phyloP scores from a whole-genome alignment of 2,888 invertebrate species.

The Chymomyza procnemis region DNA sequence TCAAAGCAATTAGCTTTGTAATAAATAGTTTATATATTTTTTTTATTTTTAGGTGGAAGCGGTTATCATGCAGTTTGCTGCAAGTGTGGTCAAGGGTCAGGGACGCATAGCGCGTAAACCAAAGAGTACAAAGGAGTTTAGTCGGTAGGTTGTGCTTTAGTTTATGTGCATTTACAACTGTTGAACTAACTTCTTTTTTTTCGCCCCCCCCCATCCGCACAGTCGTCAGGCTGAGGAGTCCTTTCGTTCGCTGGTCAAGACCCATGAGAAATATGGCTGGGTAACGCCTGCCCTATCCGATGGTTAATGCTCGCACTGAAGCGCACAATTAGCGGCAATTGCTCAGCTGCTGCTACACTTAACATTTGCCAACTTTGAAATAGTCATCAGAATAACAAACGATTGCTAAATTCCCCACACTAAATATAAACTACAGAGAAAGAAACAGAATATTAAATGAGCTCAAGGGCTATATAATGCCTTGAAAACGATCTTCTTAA shows the following conservation, averaged over 20 bases:
- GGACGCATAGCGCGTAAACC: conserved; percentile 89
- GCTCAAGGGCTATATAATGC: conserved; percentile 2
- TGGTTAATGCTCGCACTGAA: conserved; percentile 81
- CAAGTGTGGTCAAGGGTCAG: conserved; percentile 92
- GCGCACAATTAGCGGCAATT: conserved; percentile 17
- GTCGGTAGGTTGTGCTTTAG: conserved; percentile 74
- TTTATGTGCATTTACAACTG: not conserved
- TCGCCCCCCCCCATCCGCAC: no score
- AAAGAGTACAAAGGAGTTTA: conserved; percentile 88
- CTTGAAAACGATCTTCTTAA: conserved; percentile 45
- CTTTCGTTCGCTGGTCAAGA: conserved; percentile 91
- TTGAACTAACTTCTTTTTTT: not conserved
- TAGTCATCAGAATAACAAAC: not conserved
- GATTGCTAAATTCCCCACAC: conserved; percentile 2
- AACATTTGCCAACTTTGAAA: conserved; percentile 55
- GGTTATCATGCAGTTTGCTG: conserved; percentile 92
- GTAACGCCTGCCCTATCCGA: conserved; percentile 92
- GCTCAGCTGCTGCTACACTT: conserved; percentile 56
- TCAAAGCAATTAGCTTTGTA: not conserved
- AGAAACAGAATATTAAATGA: no score
- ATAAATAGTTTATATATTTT: not conserved
- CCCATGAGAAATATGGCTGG: conserved; percentile 95
- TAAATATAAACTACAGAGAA: conserved; percentile 16
- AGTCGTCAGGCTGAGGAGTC: conserved; percentile 91
- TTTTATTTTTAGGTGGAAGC: conserved; percentile 82